A percentile compares a stretch with the other conserved stretches of the same genome.
Evolutionary conservation across 2,888 invertebrate species (phyloP).

Genomic region (Chelonus formosanus): DNA sequence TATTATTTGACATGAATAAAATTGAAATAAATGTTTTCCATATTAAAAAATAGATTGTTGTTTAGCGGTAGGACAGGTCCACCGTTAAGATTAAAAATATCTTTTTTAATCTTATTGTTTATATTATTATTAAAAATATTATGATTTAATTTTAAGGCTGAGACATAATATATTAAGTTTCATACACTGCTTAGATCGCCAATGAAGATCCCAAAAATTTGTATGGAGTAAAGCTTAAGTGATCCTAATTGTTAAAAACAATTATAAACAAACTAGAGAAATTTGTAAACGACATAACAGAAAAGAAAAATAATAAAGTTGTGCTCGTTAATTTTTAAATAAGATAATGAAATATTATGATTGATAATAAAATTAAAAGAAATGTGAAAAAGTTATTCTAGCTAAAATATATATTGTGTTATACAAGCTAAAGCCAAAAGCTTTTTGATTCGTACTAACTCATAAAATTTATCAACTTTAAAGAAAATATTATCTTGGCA

Average conservation of each 20-base stretch:
- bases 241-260: slow-evolving; percentile 15
- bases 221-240: slow-evolving; percentile 9
- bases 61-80: slow-evolving; percentile 53
- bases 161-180: slow-evolving; percentile 42
- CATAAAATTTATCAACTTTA: too few relatives aligned
- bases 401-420: too few relatives aligned
- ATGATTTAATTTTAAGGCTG: slow-evolving; percentile 38
- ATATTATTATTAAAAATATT: slow-evolving; percentile 44
- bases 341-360: too few relatives aligned
- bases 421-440: too few relatives aligned
- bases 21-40: slow-evolving; percentile 35
- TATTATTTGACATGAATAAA: slow-evolving; percentile 3
- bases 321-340: too few relatives aligned
- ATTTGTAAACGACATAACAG: background rate
- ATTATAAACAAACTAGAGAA: background rate
- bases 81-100: slow-evolving; percentile 46
- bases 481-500: too few relatives aligned
- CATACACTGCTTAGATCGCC: slow-evolving; percentile 11
- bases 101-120: slow-evolving; percentile 46
- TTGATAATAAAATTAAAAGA: too few relatives aligned
- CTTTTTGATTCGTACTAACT: too few relatives aligned
- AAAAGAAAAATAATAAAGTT: background rate
- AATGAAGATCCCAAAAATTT: slow-evolving; percentile 21
- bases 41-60: slow-evolving; percentile 46
- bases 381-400: too few relatives aligned